Conservation (phyloP, 2,113 vertebrate species). For the Gadus macrocephalus region DNA sequence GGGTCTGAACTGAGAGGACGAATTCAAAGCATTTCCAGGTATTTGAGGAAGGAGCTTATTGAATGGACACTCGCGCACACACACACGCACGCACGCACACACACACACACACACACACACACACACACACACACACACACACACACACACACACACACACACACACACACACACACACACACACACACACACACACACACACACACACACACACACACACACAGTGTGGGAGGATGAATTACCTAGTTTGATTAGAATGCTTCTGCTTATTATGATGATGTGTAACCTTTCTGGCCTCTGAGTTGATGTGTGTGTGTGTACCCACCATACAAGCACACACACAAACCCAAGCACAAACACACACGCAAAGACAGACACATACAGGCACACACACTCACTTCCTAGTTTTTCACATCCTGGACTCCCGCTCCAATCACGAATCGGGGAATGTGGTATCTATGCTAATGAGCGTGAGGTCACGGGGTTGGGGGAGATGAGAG, state of each 20-base stretch:
- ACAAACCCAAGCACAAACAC: neutral
- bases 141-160: neutral
- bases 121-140: neutral
- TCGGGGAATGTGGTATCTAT: conserved; percentile 53
- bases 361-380: conserved; percentile 2
- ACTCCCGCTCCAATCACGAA: conserved; percentile 40
- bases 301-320: neutral
- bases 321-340: neutral
- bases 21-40: neutral
- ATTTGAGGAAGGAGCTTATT: neutral
- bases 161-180: too few species aligned
- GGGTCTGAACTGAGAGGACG: neutral
- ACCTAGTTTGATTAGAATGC: conserved; percentile 48
- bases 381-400: neutral
- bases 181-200: neutral
- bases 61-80: neutral
- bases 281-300: conserved; percentile 12
- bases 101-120: neutral
- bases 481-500: conserved; percentile 36
- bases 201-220: neutral
- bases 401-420: conserved; percentile 36
- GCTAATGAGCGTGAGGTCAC: conserved; percentile 46
- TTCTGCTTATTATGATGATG: conserved; percentile 46
- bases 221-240: conserved; percentile 17
- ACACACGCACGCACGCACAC: neutral